A percentile compares a stretch with the other conserved stretches of the same genome.
Conservation (phyloP, 2,888 invertebrate genomes). For the Micoletzkya japonica region DNA sequence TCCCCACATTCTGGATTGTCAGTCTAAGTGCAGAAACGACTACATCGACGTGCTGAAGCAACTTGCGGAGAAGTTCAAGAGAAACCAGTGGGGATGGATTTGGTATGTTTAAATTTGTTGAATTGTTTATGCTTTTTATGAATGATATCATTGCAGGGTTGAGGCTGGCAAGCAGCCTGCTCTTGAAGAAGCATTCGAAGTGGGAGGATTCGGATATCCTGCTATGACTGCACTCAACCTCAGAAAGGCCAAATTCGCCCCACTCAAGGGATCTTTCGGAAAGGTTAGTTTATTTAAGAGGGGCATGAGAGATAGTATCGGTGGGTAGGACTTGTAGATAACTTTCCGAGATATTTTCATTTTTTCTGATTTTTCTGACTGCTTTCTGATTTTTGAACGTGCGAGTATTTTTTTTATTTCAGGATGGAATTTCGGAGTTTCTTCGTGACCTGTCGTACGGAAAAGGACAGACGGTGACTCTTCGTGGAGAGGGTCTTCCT, state of each 20-base stretch:
- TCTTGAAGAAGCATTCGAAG: conserved; percentile 85
- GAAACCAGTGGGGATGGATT: conserved; percentile 85
- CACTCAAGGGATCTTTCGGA: conserved; percentile 84
- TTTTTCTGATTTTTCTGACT: too few relatives aligned
- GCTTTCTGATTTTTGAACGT: too few relatives aligned
- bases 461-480: conserved; percentile 77
- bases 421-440: conserved; percentile 91
- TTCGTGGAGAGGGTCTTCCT: conserved; percentile 72
- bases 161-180: conserved; percentile 84
- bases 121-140: too few relatives aligned
- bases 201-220: conserved; percentile 98
- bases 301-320: neutral
- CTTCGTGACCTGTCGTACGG: conserved; percentile 90
- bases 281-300: too few relatives aligned
- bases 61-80: conserved; percentile 87
- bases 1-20: conserved; percentile 94
- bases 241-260: conserved; percentile 93
- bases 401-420: conserved; percentile 64
- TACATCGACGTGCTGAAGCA: conserved; percentile 77
- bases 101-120: too few relatives aligned
- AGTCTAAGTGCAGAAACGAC: conserved; percentile 85
- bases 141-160: conserved; percentile 73
- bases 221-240: conserved; percentile 95
- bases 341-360: too few relatives aligned
- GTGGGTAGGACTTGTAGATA: neutral